These are phyloP conservation scores for Pyralis farinalis DNA, from an alignment of 2,888 invertebrate species.

Conservation along the genomic window DNA sequence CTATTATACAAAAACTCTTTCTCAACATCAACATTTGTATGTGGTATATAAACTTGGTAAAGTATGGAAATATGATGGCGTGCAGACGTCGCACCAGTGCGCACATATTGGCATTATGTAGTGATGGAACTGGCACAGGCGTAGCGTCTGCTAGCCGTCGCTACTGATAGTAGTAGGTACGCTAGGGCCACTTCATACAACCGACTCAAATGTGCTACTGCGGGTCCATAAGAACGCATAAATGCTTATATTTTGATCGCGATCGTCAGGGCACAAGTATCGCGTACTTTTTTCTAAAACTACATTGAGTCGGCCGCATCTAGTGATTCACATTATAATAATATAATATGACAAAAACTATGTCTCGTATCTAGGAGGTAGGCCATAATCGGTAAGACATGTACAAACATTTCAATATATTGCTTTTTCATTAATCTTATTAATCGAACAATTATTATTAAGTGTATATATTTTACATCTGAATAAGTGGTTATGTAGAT, in stretches of 20 bases:
- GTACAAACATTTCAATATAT: conserved; percentile 27
- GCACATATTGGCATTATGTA: neutral
- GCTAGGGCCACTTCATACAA: neutral
- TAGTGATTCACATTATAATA: conserved; percentile 8
- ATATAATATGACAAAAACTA: conserved; percentile 18
- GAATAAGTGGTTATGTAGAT: conserved; percentile 23
- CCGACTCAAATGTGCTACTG: neutral
- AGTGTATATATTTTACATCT: conserved; percentile 27
- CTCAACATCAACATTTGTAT: conserved; percentile 60
- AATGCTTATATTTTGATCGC: no score
- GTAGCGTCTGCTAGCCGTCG: neutral
- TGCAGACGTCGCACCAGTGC: conserved; percentile 14
- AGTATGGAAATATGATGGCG: conserved; percentile 18
- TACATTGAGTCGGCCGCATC: neutral
- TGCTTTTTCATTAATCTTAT: conserved; percentile 19
- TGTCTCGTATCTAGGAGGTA: conserved; percentile 36
- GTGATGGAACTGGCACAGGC: neutral
- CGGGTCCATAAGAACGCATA: no score
- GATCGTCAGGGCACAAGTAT: no score
- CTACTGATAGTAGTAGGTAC: neutral
- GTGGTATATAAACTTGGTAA: conserved; percentile 42
- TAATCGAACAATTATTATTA: conserved; percentile 22
- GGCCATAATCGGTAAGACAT: conserved; percentile 48
- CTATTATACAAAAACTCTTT: conserved; percentile 57
- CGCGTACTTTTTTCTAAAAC: no score